Evolutionary conservation across 2,888 invertebrate genomes (phyloP), one percentile per base, ranked within the genome.

Genomic region (Meandrusa payeni): DNA sequence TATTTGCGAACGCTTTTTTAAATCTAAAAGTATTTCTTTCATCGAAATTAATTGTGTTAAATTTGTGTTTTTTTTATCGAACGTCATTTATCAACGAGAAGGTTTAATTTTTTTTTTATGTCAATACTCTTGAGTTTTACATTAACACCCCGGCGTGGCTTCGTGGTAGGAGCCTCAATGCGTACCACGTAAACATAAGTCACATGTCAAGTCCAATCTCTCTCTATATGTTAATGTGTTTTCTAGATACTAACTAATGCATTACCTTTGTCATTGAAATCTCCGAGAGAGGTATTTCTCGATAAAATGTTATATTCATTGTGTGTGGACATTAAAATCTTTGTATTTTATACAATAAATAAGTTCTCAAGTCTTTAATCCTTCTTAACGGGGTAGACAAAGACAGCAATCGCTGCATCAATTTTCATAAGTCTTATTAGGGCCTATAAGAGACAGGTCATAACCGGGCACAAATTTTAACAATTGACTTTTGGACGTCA

Each of bases 211-310:
- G 13, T 15, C 43, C 43, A 43, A 44, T 44, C 44, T 44, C 37
- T 33, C 39, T 33, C 38, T 44, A 32, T 39, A 39, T 34, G 26
- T 26, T 44, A 44, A 44, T 44, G 44, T 44, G 15, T 44, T 44
- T 44, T 38, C 38, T 44, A 44, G 44, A 44, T 44, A 44, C 27
- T 28, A 22, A 22, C 44, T 44, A 44, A 44, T 44, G 44, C 44
- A 39, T 44, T 39, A 33, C 32, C 33, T 39, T 39, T 44, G 39
- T 44, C 44, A 44, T 44, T 44, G 44, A 44, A 39, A 44, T 44
- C 44, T 23, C 7, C 39, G 27, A 39, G 23, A 44, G 39, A 39
- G 44, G 22, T 33, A 28, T 44, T 28, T 17, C 7, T 27, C 9
- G 39, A 39, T 44, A 33, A 44, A 22, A 12, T 13, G 22, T 22